Conservation (phyloP, 2,113 vertebrate species). For the Okapia johnstoni region DNA sequence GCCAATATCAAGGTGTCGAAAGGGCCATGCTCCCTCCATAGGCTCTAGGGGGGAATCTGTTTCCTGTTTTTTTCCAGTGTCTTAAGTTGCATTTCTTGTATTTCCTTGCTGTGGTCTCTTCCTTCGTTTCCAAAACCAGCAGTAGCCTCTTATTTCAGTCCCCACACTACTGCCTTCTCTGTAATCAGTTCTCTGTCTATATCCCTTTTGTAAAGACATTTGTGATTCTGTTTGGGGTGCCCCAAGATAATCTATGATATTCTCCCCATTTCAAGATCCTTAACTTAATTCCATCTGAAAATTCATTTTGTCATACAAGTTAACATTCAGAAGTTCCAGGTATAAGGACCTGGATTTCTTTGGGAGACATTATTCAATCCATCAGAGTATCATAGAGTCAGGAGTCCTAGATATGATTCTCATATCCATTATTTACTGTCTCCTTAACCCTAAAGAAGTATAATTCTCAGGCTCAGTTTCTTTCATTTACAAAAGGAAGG, state of each 20-base stretch:
- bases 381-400: fast-evolving
- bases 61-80: not conserved
- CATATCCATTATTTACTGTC: not conserved
- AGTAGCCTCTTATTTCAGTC: not conserved
- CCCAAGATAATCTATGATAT: not conserved
- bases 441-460: not conserved
- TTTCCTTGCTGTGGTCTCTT: not conserved
- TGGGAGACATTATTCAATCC: not conserved
- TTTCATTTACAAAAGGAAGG: not conserved
- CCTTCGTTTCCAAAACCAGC: not conserved
- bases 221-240: not conserved
- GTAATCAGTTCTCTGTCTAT: not conserved
- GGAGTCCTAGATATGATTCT: not conserved
- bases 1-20: not conserved
- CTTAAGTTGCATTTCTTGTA: not conserved
- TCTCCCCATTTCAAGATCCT: not conserved
- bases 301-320: not conserved
- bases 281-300: not conserved
- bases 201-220: not conserved
- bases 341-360: not conserved
- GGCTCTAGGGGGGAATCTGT: not conserved
- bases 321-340: not conserved
- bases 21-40: not conserved
- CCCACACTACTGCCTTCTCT: not conserved
- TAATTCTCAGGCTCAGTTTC: not conserved